A percentile compares a stretch with the other conserved stretches of the same genome.
Conservation (phyloP, 2,888 invertebrate species). For the Eupithecia vulgata region DNA sequence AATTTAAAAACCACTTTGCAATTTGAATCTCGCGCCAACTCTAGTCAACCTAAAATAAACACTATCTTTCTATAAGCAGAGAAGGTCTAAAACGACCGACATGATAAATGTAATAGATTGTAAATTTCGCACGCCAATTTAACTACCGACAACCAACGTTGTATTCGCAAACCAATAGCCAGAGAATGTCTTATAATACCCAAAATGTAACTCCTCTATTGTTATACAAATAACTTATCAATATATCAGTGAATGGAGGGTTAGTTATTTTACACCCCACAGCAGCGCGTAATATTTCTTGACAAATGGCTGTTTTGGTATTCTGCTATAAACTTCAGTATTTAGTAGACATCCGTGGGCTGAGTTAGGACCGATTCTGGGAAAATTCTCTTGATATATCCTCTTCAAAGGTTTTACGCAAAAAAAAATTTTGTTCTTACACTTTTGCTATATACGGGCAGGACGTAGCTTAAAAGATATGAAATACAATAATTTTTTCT, state of each 20-base stretch:
- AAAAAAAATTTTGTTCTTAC: too few species aligned
- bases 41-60: too few species aligned
- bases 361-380: neutral
- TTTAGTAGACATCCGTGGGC: neutral
- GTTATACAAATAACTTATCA: neutral
- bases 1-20: too few species aligned
- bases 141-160: neutral
- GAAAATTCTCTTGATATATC: neutral
- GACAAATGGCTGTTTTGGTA: slow-evolving; percentile 7
- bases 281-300: neutral
- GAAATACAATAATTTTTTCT: neutral
- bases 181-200: neutral
- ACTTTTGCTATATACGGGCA: neutral
- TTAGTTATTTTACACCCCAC: neutral
- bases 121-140: neutral
- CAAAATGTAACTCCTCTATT: neutral
- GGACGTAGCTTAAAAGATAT: neutral
- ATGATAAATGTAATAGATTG: neutral
- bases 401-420: neutral
- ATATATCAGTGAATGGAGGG: neutral
- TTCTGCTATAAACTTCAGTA: slow-evolving; percentile 1
- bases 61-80: too few species aligned
- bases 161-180: neutral
- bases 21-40: too few species aligned
- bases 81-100: neutral